Evolutionary conservation across 2,113 vertebrate genomes (phyloP).

Genomic region (Pampusana beccarii): DNA sequence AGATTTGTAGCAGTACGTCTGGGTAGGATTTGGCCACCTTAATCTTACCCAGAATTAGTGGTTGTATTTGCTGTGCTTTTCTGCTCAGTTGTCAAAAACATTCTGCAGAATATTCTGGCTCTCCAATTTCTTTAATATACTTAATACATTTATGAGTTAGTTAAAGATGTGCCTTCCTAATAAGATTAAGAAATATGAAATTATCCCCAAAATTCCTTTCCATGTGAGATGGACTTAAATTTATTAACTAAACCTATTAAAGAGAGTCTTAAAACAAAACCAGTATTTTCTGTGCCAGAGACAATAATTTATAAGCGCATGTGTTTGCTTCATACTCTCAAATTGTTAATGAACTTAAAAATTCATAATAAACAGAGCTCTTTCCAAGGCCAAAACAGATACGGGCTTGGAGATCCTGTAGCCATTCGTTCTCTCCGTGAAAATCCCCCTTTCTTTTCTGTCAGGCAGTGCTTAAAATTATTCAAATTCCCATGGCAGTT

Average conservation of each 20-base stretch:
- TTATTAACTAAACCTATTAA: constrained; percentile 24
- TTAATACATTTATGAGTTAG: constrained; percentile 36
- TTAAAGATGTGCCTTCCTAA: constrained; percentile 35
- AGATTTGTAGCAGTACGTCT: rapidly evolving
- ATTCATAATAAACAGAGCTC: neutral
- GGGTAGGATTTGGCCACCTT: neutral
- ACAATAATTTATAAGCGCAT: neutral
- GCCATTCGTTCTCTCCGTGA: neutral
- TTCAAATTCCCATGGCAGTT: neutral
- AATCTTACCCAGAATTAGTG: neutral
- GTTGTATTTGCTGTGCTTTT: neutral
- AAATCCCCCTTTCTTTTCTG: neutral
- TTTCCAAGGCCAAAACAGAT: constrained; percentile 31
- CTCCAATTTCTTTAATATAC: constrained; percentile 14
- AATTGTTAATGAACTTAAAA: neutral
- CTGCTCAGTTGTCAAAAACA: neutral
- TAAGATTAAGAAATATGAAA: constrained; percentile 49
- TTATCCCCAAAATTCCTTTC: constrained; percentile 49
- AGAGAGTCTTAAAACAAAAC: constrained; percentile 53
- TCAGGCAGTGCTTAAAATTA: neutral
- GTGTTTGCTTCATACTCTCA: neutral
- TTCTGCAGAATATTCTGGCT: constrained; percentile 36
- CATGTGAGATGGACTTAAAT: neutral
- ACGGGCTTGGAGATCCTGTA: neutral
- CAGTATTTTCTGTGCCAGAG: constrained; percentile 40